A percentile compares a stretch with the other conserved stretches of the same genome.
phyloP scores from a whole-genome alignment of 1,140 invertebrate genomes.

The Drosophila parabipectinata region DNA sequence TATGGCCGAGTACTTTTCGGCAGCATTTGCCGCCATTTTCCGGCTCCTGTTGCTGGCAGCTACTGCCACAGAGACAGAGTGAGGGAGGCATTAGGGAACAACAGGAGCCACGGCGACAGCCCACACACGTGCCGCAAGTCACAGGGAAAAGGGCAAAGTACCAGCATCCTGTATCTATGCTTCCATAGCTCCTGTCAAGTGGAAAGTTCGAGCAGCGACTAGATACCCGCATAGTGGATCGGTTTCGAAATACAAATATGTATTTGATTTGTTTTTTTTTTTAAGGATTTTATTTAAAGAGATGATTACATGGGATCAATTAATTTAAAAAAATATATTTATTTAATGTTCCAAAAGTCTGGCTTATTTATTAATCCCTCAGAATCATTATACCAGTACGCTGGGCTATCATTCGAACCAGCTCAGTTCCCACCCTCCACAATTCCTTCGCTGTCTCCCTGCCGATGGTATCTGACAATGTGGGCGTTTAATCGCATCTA shows the following conservation, averaged over 20 bases:
- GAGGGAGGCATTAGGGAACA: slow-evolving; percentile 7
- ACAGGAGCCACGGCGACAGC: slow-evolving; percentile 22
- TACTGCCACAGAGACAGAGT: slow-evolving; percentile 7
- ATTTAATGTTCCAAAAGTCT: no score
- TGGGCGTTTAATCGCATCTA: slow-evolving; percentile 79
- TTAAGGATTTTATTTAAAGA: no score
- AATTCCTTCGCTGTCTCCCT: slow-evolving; percentile 1
- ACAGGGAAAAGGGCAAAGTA: slow-evolving; percentile 68
- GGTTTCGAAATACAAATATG: background rate
- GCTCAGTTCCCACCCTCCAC: background rate
- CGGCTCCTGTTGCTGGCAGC: slow-evolving; percentile 8
- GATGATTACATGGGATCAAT: no score
- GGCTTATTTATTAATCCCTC: background rate
- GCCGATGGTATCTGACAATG: slow-evolving; percentile 44
- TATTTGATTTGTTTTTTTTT: background rate
- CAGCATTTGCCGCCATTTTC: slow-evolving; percentile 51
- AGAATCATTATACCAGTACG: background rate
- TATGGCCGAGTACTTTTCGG: slow-evolving; percentile 7
- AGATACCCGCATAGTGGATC: slow-evolving; percentile 9
- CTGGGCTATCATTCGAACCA: background rate
- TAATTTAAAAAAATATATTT: background rate
- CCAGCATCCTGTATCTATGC: slow-evolving; percentile 24
- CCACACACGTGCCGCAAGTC: slow-evolving; percentile 51
- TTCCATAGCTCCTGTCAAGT: slow-evolving; percentile 16
- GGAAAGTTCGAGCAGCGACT: slow-evolving; percentile 36